Percentiles rank a stretch among this genome's conserved stretches.
These are phyloP conservation scores for Alviniconcha strummeri DNA, from an alignment of 2,888 invertebrate genomes.

Conservation along the genomic window DNA sequence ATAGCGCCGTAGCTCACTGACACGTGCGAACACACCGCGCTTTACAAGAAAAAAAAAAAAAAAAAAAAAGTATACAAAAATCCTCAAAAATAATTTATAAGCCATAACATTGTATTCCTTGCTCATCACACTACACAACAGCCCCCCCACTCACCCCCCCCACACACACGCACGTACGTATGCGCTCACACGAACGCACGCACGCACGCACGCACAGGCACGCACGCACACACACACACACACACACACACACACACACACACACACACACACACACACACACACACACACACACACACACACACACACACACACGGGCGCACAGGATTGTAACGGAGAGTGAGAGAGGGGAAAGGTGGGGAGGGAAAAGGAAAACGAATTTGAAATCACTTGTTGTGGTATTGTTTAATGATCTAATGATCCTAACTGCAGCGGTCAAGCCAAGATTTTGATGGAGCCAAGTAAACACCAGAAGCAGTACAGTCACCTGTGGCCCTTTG, in stretches of 20 bases:
- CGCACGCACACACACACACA: neutral
- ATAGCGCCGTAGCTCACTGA: too few species aligned
- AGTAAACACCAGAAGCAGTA: slow-evolving; percentile 63
- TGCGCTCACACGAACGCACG: neutral
- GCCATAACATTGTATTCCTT: too few species aligned
- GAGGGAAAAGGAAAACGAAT: neutral
- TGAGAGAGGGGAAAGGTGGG: neutral
- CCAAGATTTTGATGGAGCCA: slow-evolving; percentile 63
- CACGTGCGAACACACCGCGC: too few species aligned
- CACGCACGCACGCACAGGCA: slow-evolving; percentile 5
- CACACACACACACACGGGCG: too few species aligned
- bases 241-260: neutral
- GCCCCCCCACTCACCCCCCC: neutral
- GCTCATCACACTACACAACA: too few species aligned
- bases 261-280: slow-evolving; percentile 12
- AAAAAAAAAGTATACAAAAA: too few species aligned
- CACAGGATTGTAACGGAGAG: neutral
- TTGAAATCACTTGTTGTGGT: neutral
- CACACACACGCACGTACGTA: neutral
- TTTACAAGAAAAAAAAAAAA: too few species aligned
- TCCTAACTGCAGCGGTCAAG: slow-evolving; percentile 60
- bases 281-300: neutral
- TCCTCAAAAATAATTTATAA: too few species aligned
- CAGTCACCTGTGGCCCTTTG: slow-evolving; percentile 63
- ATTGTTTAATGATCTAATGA: neutral